A percentile compares a stretch with the other conserved stretches of the same genome.
Conservation (phyloP, 2,797 vertebrate species). For the Parauchenoglanis punctatus region DNA sequence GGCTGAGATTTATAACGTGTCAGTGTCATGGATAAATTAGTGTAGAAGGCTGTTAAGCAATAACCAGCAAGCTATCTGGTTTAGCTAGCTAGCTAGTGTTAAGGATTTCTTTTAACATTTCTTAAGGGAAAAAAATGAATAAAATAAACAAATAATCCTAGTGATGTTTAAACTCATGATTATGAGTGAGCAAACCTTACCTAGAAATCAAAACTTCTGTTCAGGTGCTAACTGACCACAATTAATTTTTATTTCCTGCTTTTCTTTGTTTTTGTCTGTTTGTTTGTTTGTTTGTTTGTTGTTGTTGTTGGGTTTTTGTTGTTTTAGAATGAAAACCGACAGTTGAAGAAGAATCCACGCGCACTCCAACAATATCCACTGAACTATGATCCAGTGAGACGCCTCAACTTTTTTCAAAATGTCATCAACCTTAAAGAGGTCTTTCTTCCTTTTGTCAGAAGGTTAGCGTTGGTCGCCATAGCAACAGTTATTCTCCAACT, state of each 20-base stretch:
- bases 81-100: neutral
- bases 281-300: neutral
- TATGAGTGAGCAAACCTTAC: neutral
- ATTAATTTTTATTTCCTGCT: neutral
- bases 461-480: neutral
- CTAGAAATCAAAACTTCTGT: neutral
- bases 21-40: neutral
- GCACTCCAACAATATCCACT: neutral
- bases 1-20: neutral
- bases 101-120: neutral
- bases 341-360: neutral
- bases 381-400: neutral
- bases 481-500: neutral
- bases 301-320: too few relatives aligned
- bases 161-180: neutral
- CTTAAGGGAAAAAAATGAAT: neutral
- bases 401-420: neutral
- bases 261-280: neutral
- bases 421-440: neutral
- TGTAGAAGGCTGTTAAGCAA: neutral
- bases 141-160: too few relatives aligned
- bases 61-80: neutral
- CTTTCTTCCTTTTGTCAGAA: slow-evolving; percentile 9
- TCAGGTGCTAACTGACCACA: neutral
- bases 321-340: neutral